phyloP scores from a whole-genome alignment of 2,888 invertebrate genomes.

The Spisula subtruncata region DNA sequence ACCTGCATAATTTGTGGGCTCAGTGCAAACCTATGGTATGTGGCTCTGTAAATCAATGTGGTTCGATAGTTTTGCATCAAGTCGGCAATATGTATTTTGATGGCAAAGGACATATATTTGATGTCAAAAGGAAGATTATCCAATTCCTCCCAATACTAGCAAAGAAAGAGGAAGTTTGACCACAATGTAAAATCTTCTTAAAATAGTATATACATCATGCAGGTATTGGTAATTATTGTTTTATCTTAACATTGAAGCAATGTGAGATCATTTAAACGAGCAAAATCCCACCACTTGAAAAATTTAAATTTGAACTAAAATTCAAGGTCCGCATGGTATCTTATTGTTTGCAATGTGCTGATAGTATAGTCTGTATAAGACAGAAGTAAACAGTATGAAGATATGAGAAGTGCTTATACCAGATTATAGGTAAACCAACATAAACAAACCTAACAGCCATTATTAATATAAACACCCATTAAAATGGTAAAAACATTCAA shows the following conservation, averaged over 20 bases:
- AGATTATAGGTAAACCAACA: slow-evolving; percentile 34
- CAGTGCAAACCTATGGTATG: too few species aligned
- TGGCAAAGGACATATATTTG: too few species aligned
- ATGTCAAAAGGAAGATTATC: too few species aligned
- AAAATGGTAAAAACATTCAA: slow-evolving; percentile 51
- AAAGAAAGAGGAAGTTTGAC: too few species aligned
- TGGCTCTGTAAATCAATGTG: too few species aligned
- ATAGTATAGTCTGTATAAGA: slow-evolving; percentile 39
- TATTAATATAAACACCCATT: slow-evolving; percentile 45
- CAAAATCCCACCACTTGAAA: slow-evolving; percentile 31
- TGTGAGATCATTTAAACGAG: background rate
- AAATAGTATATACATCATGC: too few species aligned
- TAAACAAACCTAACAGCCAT: slow-evolving; percentile 36
- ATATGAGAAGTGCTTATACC: slow-evolving; percentile 42
- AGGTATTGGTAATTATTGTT: background rate
- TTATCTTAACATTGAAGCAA: background rate
- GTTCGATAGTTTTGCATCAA: too few species aligned
- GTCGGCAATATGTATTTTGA: too few species aligned
- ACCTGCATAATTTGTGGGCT: too few species aligned
- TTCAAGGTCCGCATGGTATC: background rate
- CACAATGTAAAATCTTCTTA: too few species aligned
- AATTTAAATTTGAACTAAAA: slow-evolving; percentile 17
- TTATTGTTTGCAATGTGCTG: slow-evolving; percentile 27
- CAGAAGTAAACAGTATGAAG: slow-evolving; percentile 44
- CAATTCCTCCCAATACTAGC: too few species aligned